These are phyloP conservation scores for Pristionchus exspectatus DNA, from an alignment of 2,888 invertebrate species.

Conservation along the genomic window DNA sequence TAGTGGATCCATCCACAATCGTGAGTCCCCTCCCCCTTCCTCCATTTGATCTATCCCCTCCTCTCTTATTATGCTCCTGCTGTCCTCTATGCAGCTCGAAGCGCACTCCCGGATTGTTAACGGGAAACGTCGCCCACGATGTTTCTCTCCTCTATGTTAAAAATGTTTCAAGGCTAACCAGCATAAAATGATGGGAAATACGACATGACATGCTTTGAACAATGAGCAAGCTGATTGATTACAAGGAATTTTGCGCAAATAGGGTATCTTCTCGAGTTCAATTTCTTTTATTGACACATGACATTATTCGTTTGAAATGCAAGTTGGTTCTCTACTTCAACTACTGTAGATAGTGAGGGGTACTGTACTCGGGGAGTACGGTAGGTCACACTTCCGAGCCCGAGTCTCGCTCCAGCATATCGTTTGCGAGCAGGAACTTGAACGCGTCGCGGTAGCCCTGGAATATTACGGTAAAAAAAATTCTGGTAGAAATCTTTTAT, in stretches of 20 bases:
- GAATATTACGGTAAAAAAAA: background rate
- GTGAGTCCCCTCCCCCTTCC: background rate
- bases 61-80: background rate
- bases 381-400: background rate
- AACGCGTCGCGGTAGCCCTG: constrained; percentile 79
- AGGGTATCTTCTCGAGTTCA: too few species aligned
- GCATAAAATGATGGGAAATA: too few species aligned
- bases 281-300: too few species aligned
- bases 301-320: too few species aligned
- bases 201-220: too few species aligned
- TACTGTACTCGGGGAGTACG: background rate
- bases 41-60: background rate
- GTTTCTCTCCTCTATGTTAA: too few species aligned
- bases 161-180: too few species aligned
- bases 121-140: background rate
- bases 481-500: too few species aligned
- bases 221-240: too few species aligned
- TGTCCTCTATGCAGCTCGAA: background rate
- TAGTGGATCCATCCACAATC: background rate
- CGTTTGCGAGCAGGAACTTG: constrained; percentile 76
- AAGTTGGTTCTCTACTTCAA: background rate
- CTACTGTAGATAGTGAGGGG: background rate
- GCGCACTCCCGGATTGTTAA: background rate
- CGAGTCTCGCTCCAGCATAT: constrained; percentile 63
- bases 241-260: too few species aligned